Evolutionary conservation across 2,113 vertebrate genomes (phyloP), one percentile per base, ranked within the genome.

Genomic region (Gallinago media): DNA sequence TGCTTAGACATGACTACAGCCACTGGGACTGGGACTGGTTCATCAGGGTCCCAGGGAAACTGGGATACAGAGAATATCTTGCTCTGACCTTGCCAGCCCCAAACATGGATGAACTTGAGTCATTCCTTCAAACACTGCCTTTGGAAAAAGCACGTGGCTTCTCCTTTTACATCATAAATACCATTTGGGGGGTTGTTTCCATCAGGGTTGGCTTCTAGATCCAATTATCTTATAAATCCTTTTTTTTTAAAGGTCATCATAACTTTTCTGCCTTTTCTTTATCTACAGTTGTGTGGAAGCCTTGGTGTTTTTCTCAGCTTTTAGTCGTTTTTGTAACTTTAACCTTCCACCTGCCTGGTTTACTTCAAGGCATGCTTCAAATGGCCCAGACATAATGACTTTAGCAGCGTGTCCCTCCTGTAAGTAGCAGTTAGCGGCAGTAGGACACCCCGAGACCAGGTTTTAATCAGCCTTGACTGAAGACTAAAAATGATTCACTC

Each of bases 391-490:
- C 89, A 32, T 97, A 95, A 97, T 47, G 73, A 97, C 95, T 97
- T 97, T 92, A 85, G 12, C 97, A 98, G 97, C 40, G 68, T 56
- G 66, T 92, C 92, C 91, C 94, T 71, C 61, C 93, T 94, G 93
- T 73, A 95, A 78, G 94, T 73, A 95, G 96, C 89, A 93, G 76
- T 88, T 81, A 75, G 87, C 75, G 91, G 97, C 56, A 18, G 88
- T 95, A 63, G 97, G 95, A 95, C 94, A 96, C 89, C 50, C 92
- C 34, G 95, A 88, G 97, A 95, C 94, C 96, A 55, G 83, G 83
- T 97, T 98, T 98, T 97, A 97, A 98, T 97, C 97, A 97, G 96
- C 95, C 95, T 96, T 97, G 83, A 91, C 72, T 96, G 54, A 97
- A 92, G 70, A 88, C 96, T 97, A 93, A 84, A 89, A 98, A 97